These are phyloP conservation scores for Lepidurus couesii DNA, from an alignment of 1,140 invertebrate genomes.

Conservation along the genomic window DNA sequence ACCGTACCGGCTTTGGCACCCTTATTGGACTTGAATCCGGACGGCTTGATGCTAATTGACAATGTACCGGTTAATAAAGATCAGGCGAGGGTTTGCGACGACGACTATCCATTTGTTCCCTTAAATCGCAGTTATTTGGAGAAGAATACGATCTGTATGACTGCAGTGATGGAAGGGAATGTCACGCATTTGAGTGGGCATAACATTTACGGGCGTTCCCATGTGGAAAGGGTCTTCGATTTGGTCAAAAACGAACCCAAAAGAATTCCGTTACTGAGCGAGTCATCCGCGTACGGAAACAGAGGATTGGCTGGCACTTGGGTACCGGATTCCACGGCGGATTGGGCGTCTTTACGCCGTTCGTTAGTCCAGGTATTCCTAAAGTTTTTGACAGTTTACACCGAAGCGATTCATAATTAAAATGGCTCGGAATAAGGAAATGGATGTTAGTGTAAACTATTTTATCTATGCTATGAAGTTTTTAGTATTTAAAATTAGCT, in stretches of 20 bases:
- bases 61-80: slow-evolving; percentile 31
- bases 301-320: slow-evolving; percentile 33
- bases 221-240: slow-evolving; percentile 3
- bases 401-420: no score
- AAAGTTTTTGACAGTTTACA: background rate
- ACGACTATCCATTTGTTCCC: background rate
- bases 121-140: slow-evolving; percentile 12
- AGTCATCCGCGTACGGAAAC: slow-evolving; percentile 34
- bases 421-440: no score
- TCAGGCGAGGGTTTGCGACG: background rate
- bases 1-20: background rate
- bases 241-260: background rate
- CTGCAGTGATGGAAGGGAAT: slow-evolving; percentile 17
- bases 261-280: slow-evolving; percentile 24
- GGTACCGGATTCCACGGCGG: slow-evolving; percentile 27
- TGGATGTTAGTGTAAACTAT: no score
- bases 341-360: slow-evolving; percentile 34
- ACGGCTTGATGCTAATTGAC: slow-evolving; percentile 30
- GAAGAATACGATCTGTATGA: slow-evolving; percentile 30
- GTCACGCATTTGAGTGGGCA: slow-evolving; percentile 26
- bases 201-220: slow-evolving; percentile 33
- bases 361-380: slow-evolving; percentile 33
- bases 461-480: no score
- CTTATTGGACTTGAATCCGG: slow-evolving; percentile 5
- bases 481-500: no score